Evolutionary conservation across 64 coral and sea anemone genomes (phyloP).

Genomic region (Dendrophyllia cribrosa): DNA sequence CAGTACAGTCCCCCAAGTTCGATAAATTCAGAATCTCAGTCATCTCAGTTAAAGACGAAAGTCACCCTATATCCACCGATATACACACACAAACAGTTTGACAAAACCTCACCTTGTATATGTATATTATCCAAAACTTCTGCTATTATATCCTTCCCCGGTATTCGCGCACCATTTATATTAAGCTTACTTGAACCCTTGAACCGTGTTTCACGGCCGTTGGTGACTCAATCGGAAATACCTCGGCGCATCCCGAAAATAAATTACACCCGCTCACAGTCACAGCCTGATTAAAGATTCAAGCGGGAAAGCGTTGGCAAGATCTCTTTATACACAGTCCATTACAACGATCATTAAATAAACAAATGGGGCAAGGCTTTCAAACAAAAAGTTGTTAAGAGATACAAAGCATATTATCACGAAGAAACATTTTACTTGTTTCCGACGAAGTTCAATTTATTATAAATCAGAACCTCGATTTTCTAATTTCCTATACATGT

Average conservation of each 20-base stretch:
- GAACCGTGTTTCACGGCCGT: background rate
- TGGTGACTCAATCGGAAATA: background rate
- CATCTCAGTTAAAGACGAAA: background rate
- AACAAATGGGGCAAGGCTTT: background rate
- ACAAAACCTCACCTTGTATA: slow-evolving; percentile 33
- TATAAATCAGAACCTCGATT: no score
- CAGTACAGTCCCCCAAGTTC: slow-evolving; percentile 1
- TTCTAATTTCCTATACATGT: no score
- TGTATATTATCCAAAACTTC: background rate
- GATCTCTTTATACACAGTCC: background rate
- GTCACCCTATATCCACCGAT: background rate
- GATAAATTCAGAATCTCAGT: background rate
- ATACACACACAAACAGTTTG: background rate
- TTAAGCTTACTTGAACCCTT: background rate
- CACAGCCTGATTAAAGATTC: slow-evolving; percentile 30
- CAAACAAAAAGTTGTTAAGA: background rate
- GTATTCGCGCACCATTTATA: slow-evolving; percentile 3
- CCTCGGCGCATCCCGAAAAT: slow-evolving; percentile 20
- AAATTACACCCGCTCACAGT: slow-evolving; percentile 20
- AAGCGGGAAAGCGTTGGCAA: slow-evolving; percentile 8
- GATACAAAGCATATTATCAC: no score
- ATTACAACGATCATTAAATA: background rate
- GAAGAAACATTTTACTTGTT: no score
- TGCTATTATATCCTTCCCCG: background rate
- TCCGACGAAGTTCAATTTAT: no score